Conservation (phyloP, 2,797 vertebrate genomes). For the Parambassis ranga region DNA sequence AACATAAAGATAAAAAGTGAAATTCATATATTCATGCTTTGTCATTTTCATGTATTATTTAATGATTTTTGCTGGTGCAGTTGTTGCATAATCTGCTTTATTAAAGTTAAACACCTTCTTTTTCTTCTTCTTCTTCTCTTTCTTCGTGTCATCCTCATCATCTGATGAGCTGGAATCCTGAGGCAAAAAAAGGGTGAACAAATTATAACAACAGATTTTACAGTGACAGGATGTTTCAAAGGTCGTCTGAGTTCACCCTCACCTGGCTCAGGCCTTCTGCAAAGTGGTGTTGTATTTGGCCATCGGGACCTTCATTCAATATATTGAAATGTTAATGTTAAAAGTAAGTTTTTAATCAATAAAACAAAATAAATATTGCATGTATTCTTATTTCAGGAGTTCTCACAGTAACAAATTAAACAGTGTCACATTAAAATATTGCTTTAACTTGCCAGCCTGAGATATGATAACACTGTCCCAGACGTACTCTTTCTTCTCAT, state of each 20-base stretch:
- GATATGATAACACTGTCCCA: slow-evolving; percentile 17
- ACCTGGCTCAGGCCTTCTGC: background rate
- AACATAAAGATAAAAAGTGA: background rate
- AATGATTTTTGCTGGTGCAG: background rate
- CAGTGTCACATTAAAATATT: background rate
- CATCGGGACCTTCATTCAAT: slow-evolving; percentile 14
- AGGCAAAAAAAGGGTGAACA: background rate
- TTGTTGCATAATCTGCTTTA: background rate
- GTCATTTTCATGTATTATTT: background rate
- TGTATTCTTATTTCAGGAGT: too few relatives aligned
- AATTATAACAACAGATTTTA: background rate
- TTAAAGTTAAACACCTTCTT: background rate
- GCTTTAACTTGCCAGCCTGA: slow-evolving; percentile 32
- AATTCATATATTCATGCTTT: background rate
- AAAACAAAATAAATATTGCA: too few relatives aligned
- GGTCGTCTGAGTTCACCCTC: background rate
- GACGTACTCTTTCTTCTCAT: slow-evolving; percentile 13
- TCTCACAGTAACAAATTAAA: too few relatives aligned
- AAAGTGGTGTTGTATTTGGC: background rate
- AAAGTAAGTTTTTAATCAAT: too few relatives aligned
- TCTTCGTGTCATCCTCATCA: slow-evolving; percentile 28
- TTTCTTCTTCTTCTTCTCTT: slow-evolving; percentile 50
- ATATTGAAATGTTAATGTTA: too few relatives aligned
- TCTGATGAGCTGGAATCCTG: slow-evolving; percentile 38
- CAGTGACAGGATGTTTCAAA: background rate